These are phyloP conservation scores for Amaurobius ferox DNA, from an alignment of 2,888 invertebrate species.

Conservation along the genomic window DNA sequence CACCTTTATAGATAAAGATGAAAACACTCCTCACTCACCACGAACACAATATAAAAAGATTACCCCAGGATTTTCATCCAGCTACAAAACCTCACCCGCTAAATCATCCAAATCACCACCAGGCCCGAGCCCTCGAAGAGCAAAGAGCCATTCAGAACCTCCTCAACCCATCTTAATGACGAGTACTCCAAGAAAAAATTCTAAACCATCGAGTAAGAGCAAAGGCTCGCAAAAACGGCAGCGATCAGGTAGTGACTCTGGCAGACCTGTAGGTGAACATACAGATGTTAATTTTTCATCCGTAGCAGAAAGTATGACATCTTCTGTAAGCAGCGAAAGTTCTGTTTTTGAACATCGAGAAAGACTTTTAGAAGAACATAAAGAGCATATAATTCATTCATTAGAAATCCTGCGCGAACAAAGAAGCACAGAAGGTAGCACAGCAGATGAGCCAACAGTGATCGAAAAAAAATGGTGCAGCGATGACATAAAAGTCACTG, in stretches of 20 bases:
- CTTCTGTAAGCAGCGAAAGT: slow-evolving; percentile 54
- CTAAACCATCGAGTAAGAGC: slow-evolving; percentile 13
- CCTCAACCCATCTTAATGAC: neutral
- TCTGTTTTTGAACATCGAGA: slow-evolving; percentile 52
- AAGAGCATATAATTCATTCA: slow-evolving; percentile 49
- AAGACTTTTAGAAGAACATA: slow-evolving; percentile 45
- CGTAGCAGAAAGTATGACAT: slow-evolving; percentile 54
- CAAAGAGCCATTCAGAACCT: slow-evolving; percentile 46
- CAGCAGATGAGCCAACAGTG: neutral
- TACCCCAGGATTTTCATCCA: slow-evolving; percentile 32
- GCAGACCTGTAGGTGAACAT: neutral
- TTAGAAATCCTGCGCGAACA: slow-evolving; percentile 63
- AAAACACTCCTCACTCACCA: slow-evolving; percentile 27
- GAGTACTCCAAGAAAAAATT: slow-evolving; percentile 43
- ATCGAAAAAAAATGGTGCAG: slow-evolving; percentile 13
- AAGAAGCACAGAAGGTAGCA: slow-evolving; percentile 11
- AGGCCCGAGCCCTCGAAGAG: slow-evolving; percentile 26
- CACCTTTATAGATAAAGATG: slow-evolving; percentile 51
- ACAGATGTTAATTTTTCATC: slow-evolving; percentile 15
- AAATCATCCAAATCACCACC: slow-evolving; percentile 31
- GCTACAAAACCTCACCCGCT: slow-evolving; percentile 49
- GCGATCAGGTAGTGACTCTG: slow-evolving; percentile 25
- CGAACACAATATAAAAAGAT: slow-evolving; percentile 56
- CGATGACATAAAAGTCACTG: neutral
- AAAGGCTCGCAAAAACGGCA: slow-evolving; percentile 22